These are phyloP conservation scores for Eulithis testata DNA, from an alignment of 2,888 invertebrate species.

Conservation along the genomic window DNA sequence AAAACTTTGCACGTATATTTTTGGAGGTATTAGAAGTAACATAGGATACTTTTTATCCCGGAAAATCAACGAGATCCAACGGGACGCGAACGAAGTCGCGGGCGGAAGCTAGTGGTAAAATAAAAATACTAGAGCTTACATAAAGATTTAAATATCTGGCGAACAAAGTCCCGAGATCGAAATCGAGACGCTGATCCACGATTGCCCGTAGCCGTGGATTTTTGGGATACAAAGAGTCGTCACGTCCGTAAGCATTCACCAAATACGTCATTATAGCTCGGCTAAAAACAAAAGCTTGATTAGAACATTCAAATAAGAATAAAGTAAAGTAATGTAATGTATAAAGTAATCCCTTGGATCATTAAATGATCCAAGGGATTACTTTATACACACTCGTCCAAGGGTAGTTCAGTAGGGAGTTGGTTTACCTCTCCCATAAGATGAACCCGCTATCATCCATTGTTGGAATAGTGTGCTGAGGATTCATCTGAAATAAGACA, in stretches of 20 bases:
- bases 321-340: not conserved
- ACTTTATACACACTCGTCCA: too few species aligned
- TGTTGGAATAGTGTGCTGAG: slow-evolving; percentile 89
- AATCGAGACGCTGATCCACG: slow-evolving; percentile 86
- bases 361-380: too few species aligned
- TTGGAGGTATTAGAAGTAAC: too few species aligned
- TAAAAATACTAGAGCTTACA: slow-evolving; percentile 63
- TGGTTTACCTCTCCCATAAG: slow-evolving; percentile 87
- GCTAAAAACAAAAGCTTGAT: slow-evolving; percentile 66
- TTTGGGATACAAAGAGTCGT: slow-evolving; percentile 86
- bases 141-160: slow-evolving; percentile 80
- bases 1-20: too few species aligned
- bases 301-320: not conserved
- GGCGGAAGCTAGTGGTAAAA: too few species aligned
- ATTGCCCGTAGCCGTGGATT: slow-evolving; percentile 85
- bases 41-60: too few species aligned
- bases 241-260: slow-evolving; percentile 86
- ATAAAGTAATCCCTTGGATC: not conserved
- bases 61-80: too few species aligned
- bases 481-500: slow-evolving; percentile 84
- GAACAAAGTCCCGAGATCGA: slow-evolving; percentile 85
- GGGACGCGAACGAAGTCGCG: too few species aligned
- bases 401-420: not conserved
- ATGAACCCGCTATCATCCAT: slow-evolving; percentile 89
- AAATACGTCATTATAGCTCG: slow-evolving; percentile 88